Evolutionary conservation across 30 jellyfish, hydroid and myxozoan species (phyloP), one percentile per base, ranked within the genome.

Genomic region (Aurelia aurita): DNA sequence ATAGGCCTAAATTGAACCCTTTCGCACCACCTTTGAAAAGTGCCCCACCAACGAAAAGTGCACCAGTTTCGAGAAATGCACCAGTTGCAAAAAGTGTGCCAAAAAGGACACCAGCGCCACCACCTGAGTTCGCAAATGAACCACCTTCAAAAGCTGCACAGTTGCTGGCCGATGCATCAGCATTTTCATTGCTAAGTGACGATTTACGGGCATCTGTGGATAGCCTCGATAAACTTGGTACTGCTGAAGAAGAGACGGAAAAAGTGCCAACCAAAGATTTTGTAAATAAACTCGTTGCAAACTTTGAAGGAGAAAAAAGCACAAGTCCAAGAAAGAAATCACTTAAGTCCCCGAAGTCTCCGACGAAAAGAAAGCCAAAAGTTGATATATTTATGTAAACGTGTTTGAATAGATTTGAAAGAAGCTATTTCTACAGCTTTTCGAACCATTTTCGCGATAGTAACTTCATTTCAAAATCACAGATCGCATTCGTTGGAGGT

Each of bases 191-290:
- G 74, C 82, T 80, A 20, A 80, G 90, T 23, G 90, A 80, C 53
- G 95, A 85, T 20, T 43, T 85, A 0, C 64, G 95, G 20, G 95
- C 95, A 21, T 85, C 95, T 0, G 44, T 64, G 54, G 95, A 85
- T 10, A 76, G 72, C 44, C 80, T 85, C 22, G 69, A 69, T 27
- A 85, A 47, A 14, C 61, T 72, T 8, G 95, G 95, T 14, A 49
- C n/a, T 1, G 26, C 47, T 6, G 77, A 58, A 1, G 95, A 74
- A 10, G 77, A 85, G 1, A 10, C 63, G 49, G 78, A 58, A n/a
- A 60, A 77, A 9, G 35, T 47, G 29, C 90, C 90, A 27, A 80
- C 70, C 27, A 80, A 80, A 47, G 86, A 85, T 8, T 85, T 14
- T 31, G 95, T 85, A 13, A 85, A 85, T 79, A 63, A 65, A 64